These are phyloP conservation scores for Mycogona germanica DNA, from an alignment of 2,888 invertebrate genomes.

Conservation along the genomic window DNA sequence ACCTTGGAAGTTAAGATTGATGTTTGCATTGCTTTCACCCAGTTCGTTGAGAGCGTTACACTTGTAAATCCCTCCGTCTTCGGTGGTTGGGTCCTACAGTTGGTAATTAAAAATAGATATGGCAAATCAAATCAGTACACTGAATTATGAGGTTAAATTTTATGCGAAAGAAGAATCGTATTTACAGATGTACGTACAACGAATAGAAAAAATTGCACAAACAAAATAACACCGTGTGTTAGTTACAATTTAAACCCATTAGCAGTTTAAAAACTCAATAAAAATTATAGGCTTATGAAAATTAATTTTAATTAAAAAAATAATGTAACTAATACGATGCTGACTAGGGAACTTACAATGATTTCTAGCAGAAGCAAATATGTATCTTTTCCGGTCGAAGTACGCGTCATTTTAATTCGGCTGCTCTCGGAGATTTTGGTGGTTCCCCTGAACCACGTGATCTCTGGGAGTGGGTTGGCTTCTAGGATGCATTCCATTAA, in stretches of 20 bases:
- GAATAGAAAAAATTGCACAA: too few species aligned
- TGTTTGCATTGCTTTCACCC: constrained; percentile 99
- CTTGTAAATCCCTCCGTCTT: constrained; percentile 97
- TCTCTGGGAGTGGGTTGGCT: constrained; percentile 88
- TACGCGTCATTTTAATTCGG: constrained; percentile 82
- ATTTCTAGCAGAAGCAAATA: constrained; percentile 88
- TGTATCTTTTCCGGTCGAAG: constrained; percentile 76
- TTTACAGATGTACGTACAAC: too few species aligned
- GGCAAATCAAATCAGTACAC: constrained; percentile 17
- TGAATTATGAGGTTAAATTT: too few species aligned
- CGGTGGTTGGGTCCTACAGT: constrained; percentile 77
- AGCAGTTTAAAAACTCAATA: too few species aligned
- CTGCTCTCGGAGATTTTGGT: constrained; percentile 68
- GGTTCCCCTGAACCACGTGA: constrained; percentile 81
- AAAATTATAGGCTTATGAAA: not conserved
- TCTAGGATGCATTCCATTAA: constrained; percentile 94
- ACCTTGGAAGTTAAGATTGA: constrained; percentile 99
- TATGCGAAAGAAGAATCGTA: not conserved
- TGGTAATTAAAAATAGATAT: too few species aligned
- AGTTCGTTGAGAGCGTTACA: constrained; percentile 97
- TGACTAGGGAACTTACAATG: constrained; percentile 37
- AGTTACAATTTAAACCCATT: too few species aligned
- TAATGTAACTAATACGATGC: not conserved
- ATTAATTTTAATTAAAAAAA: not conserved
- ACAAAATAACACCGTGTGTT: too few species aligned